These are phyloP conservation scores for Axea sp. DNA, from an alignment of 2,888 invertebrate genomes.

Conservation along the genomic window DNA sequence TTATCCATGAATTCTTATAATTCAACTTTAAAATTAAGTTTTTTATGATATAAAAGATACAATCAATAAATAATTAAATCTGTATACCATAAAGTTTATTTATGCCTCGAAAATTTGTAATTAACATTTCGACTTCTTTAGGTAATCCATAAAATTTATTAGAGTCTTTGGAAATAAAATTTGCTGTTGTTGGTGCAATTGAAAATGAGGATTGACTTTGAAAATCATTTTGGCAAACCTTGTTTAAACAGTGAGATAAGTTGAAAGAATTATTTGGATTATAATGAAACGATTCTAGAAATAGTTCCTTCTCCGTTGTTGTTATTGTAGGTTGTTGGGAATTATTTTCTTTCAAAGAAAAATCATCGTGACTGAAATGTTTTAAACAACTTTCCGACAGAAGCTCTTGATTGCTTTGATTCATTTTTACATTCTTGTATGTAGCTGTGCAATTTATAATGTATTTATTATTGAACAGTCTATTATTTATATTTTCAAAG, in stretches of 20 bases:
- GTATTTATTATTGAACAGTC: no score
- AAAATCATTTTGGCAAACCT: conserved; percentile 3
- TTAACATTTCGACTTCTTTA: conserved; percentile 84
- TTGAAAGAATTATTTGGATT: conserved; percentile 7
- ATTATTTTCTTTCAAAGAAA: no score
- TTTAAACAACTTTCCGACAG: conserved; percentile 9
- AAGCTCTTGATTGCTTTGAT: not conserved
- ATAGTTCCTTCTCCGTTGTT: conserved; percentile 47
- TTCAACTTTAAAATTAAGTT: not conserved
- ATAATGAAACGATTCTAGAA: conserved; percentile 28
- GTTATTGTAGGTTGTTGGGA: no score
- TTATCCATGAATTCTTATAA: no score
- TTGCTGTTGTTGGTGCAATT: not conserved
- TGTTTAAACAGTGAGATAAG: conserved; percentile 26
- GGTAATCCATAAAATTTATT: conserved; percentile 90
- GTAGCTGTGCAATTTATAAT: no score
- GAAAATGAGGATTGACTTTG: not conserved
- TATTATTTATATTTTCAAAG: no score
- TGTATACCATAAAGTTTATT: conserved; percentile 84
- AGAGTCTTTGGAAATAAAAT: not conserved
- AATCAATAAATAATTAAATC: not conserved
- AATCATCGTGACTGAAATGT: conserved; percentile 4
- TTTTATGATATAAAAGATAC: not conserved
- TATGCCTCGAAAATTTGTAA: conserved; percentile 89
- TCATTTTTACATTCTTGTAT: not conserved